phyloP scores from a whole-genome alignment of 2,113 vertebrate genomes.

The Anguilla rostrata region DNA sequence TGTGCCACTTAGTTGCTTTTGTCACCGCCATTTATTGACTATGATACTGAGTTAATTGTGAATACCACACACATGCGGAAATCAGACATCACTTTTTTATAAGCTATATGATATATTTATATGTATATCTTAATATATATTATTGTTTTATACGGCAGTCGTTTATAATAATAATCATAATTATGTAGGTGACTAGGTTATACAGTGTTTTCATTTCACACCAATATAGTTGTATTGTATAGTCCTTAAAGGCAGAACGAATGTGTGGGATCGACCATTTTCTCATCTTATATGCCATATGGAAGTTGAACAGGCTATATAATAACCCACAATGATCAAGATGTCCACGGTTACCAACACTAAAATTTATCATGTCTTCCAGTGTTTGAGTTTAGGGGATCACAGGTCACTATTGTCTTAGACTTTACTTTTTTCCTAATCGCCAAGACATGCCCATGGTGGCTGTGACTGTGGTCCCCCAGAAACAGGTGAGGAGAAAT shows the following conservation, averaged over 20 bases:
- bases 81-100: neutral
- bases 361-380: conserved; percentile 65
- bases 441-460: conserved; percentile 62
- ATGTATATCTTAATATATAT: too few relatives aligned
- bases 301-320: conserved; percentile 49
- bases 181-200: too few relatives aligned
- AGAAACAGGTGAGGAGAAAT: conserved; percentile 67
- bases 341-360: conserved; percentile 60
- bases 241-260: neutral
- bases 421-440: conserved; percentile 70
- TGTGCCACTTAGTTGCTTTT: conserved; percentile 85
- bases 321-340: conserved; percentile 62
- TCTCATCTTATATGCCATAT: conserved; percentile 43
- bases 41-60: conserved; percentile 75
- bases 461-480: conserved; percentile 57
- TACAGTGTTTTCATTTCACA: too few relatives aligned
- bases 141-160: too few relatives aligned
- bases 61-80: conserved; percentile 43
- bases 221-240: too few relatives aligned
- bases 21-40: conserved; percentile 79
- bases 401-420: conserved; percentile 63
- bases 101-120: too few relatives aligned
- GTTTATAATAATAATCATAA: too few relatives aligned
- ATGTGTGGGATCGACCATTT: neutral
- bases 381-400: conserved; percentile 64